Conservation (phyloP, 2,888 invertebrate species). For the Abrostola triplasia region DNA sequence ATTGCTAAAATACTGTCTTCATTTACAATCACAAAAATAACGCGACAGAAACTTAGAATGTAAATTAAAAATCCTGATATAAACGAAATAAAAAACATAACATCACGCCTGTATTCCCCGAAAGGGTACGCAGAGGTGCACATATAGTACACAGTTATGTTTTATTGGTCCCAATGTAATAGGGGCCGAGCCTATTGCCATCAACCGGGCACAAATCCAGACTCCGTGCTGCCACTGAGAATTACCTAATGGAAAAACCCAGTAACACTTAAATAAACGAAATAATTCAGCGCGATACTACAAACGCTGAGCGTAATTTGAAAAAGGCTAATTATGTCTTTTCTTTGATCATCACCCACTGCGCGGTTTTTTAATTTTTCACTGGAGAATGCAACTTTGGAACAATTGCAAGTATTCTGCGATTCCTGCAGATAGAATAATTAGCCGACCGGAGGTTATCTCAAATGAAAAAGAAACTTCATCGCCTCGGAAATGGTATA, state of each 20-base stretch:
- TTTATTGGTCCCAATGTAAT: too few relatives aligned
- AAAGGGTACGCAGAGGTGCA: too few relatives aligned
- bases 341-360: constrained; percentile 50
- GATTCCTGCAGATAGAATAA: constrained; percentile 57
- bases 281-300: constrained; percentile 7
- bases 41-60: not conserved
- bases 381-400: constrained; percentile 48
- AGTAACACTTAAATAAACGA: too few relatives aligned
- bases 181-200: too few relatives aligned
- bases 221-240: too few relatives aligned
- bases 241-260: too few relatives aligned
- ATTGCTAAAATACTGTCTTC: too few relatives aligned
- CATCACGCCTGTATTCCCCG: too few relatives aligned
- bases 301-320: constrained; percentile 24
- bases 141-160: too few relatives aligned
- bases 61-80: not conserved
- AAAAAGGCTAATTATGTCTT: constrained; percentile 53
- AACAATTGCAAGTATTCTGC: constrained; percentile 51
- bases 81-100: constrained; percentile 12
- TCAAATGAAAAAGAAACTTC: constrained; percentile 58
- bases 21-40: too few relatives aligned
- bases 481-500: constrained; percentile 36
- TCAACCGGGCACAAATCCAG: too few relatives aligned
- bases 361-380: constrained; percentile 41
- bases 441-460: constrained; percentile 54